Evolutionary conservation across 2,797 vertebrate species (phyloP).

Genomic region (Hyperoplus lanceolatus): DNA sequence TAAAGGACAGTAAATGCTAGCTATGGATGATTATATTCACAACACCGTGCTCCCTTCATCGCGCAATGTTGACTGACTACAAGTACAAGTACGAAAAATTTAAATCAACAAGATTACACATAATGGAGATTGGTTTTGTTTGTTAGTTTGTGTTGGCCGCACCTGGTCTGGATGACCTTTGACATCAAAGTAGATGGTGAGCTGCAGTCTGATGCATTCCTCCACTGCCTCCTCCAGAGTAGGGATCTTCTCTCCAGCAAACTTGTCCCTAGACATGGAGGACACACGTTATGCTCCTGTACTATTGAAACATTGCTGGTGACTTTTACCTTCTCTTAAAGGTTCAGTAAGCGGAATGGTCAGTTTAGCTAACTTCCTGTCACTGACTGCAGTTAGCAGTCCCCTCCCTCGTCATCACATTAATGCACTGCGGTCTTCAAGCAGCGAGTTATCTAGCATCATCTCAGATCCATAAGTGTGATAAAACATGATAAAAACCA

Average conservation of each 20-base stretch:
- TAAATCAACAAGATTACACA: conserved; percentile 26
- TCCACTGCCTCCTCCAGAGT: conserved; percentile 92
- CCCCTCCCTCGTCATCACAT: too few relatives aligned
- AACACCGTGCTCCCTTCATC: conserved; percentile 4
- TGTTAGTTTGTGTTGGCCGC: conserved; percentile 39
- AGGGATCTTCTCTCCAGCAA: conserved; percentile 92
- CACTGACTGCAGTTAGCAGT: too few relatives aligned
- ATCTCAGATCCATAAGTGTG: too few relatives aligned
- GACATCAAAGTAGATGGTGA: conserved; percentile 96
- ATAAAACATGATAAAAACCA: too few relatives aligned
- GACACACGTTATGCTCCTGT: not conserved
- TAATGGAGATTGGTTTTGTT: not conserved
- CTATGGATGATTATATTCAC: too few relatives aligned
- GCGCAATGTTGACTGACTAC: not conserved
- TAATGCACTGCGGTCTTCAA: too few relatives aligned
- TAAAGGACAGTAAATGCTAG: not conserved
- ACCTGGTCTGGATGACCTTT: conserved; percentile 96
- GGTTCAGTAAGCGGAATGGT: not conserved
- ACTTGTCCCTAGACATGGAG: conserved; percentile 82
- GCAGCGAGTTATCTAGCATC: too few relatives aligned
- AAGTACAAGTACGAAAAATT: conserved; percentile 13
- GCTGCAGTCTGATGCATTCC: conserved; percentile 89
- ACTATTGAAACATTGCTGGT: not conserved
- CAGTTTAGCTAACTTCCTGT: too few relatives aligned
- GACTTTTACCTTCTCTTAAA: not conserved